Conservation (phyloP, 1,140 invertebrate species). For the Camponotus vicinus region DNA sequence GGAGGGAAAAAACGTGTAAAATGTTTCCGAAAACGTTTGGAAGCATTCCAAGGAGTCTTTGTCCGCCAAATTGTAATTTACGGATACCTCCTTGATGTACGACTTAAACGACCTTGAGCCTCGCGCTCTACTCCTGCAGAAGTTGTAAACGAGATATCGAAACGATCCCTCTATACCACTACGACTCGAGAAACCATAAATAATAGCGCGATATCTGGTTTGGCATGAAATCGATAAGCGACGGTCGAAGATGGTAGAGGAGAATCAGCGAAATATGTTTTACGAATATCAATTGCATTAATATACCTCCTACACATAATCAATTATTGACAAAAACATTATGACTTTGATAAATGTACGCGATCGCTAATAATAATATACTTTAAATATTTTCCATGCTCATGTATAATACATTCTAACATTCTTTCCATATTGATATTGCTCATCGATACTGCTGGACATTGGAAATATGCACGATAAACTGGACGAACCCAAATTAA, state of each 20-base stretch:
- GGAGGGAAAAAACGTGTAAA: constrained; percentile 26
- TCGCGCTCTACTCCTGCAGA: background rate
- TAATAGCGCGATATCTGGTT: constrained; percentile 27
- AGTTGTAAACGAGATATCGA: constrained; percentile 52
- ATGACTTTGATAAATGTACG: background rate
- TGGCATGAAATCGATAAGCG: constrained; percentile 48
- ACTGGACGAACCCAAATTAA: background rate
- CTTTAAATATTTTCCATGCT: background rate
- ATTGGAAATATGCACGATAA: background rate
- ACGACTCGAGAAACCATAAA: constrained; percentile 52
- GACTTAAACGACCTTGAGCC: constrained; percentile 56
- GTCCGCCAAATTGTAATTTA: constrained; percentile 63
- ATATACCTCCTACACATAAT: background rate
- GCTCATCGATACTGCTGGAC: background rate
- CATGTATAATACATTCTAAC: background rate
- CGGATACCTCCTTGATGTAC: constrained; percentile 4
- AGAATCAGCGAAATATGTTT: background rate
- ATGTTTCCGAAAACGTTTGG: constrained; percentile 56
- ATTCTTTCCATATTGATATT: background rate
- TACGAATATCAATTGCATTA: constrained; percentile 9
- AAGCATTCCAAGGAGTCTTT: constrained; percentile 64
- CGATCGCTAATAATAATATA: background rate
- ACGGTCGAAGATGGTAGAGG: constrained; percentile 8
- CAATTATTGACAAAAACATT: background rate
- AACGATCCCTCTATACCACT: constrained; percentile 3